Percentiles rank a stretch among this genome's conserved stretches.
phyloP scores from a whole-genome alignment of 1,140 invertebrate genomes.

The Manduca sexta region DNA sequence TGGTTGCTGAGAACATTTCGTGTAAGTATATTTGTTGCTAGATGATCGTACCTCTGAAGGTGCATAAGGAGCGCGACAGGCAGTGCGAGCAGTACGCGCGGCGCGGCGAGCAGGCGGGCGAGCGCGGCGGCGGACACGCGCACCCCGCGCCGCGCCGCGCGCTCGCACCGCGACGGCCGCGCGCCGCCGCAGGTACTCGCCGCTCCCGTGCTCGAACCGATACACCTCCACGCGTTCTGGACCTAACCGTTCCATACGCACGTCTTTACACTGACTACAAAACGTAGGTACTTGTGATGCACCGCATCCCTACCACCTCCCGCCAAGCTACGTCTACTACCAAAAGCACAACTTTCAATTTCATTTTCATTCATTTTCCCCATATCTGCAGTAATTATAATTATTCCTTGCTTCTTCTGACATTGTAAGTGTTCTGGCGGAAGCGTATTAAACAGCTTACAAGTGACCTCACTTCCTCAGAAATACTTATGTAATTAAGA shows the following conservation, averaged over 20 bases:
- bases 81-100: constrained; percentile 1
- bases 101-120: constrained; percentile 14
- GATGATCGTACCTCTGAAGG: background rate
- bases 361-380: too few relatives aligned
- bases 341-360: too few relatives aligned
- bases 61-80: background rate
- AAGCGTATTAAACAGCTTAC: background rate
- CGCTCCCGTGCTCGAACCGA: constrained; percentile 8
- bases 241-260: background rate
- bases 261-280: background rate
- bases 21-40: too few relatives aligned
- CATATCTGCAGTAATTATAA: too few relatives aligned
- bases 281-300: background rate
- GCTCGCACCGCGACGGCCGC: background rate
- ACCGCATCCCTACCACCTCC: background rate
- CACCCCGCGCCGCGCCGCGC: constrained; percentile 6
- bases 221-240: constrained; percentile 27
- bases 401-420: too few relatives aligned
- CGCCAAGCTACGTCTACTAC: too few relatives aligned
- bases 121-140: constrained; percentile 19
- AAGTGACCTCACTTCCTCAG: background rate
- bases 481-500: too few relatives aligned
- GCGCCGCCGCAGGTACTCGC: constrained; percentile 7
- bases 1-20: too few relatives aligned
- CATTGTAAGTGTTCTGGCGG: too few relatives aligned